phyloP scores from a whole-genome alignment of 1,140 invertebrate genomes.

The Panagrolaimus sp. region DNA sequence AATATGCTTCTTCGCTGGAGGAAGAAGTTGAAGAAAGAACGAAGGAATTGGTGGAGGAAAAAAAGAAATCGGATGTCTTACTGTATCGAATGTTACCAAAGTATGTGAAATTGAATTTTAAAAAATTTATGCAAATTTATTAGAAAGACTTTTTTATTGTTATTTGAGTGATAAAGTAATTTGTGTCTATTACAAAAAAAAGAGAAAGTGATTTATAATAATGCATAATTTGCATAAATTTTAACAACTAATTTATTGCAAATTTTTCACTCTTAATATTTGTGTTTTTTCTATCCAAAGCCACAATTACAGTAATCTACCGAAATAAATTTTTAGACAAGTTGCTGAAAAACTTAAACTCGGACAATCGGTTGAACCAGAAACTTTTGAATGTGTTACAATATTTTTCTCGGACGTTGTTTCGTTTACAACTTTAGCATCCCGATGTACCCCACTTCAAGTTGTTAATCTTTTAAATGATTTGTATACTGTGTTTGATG shows the following conservation, averaged over 20 bases:
- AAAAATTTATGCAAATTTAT: no score
- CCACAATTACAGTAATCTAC: no score
- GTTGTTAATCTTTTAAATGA: conserved; percentile 77
- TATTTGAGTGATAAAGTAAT: no score
- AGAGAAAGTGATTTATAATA: no score
- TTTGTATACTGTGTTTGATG: conserved; percentile 75
- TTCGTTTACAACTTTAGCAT: conserved; percentile 77
- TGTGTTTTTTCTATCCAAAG: no score
- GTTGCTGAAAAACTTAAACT: conserved; percentile 57
- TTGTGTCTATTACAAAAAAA: no score
- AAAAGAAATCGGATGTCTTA: conserved; percentile 85
- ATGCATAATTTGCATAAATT: no score
- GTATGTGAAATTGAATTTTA: no score
- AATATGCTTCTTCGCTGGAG: conserved; percentile 71
- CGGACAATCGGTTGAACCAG: conserved; percentile 57
- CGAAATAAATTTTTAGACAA: conserved; percentile 41
- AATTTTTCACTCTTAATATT: no score
- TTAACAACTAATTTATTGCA: no score
- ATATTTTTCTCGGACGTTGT: conserved; percentile 88
- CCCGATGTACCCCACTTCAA: conserved; percentile 79
- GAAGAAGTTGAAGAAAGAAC: conserved; percentile 83
- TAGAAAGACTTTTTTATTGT: no score
- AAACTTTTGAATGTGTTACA: conserved; percentile 53
- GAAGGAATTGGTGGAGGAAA: conserved; percentile 85
- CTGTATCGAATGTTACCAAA: conserved; percentile 84